Conservation (phyloP, 2,888 invertebrate species). For the Ormia ochracea region DNA sequence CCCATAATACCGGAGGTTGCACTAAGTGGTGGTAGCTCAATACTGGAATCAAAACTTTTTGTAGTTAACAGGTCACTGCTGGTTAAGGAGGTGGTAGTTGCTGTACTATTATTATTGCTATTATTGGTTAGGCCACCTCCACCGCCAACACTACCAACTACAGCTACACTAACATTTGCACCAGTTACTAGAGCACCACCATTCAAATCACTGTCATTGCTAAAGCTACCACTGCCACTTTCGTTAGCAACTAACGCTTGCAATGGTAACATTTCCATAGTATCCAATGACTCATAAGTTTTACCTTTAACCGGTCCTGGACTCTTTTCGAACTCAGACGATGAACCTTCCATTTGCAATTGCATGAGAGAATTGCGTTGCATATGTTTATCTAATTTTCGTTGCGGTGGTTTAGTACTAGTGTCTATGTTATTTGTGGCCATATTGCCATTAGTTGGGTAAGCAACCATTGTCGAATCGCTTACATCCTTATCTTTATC, state of each 20-base stretch:
- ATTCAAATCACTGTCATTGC: conserved; percentile 72
- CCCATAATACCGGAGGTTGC: conserved; percentile 59
- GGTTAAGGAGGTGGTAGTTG: conserved; percentile 68
- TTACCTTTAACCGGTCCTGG: conserved; percentile 63
- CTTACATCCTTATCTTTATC: conserved; percentile 70
- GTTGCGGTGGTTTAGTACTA: conserved; percentile 69
- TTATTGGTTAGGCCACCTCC: conserved; percentile 63
- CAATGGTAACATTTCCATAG: conserved; percentile 73
- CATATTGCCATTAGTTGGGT: conserved; percentile 60
- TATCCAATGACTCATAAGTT: conserved; percentile 67
- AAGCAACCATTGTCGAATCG: conserved; percentile 53
- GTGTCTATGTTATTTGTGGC: conserved; percentile 44
- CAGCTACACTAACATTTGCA: conserved; percentile 55
- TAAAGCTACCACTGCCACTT: conserved; percentile 72
- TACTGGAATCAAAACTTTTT: conserved; percentile 73
- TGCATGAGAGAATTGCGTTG: conserved; percentile 74
- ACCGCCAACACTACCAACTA: conserved; percentile 35
- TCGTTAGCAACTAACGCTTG: conserved; percentile 73
- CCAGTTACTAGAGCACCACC: conserved; percentile 67
- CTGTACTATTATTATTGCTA: conserved; percentile 63
- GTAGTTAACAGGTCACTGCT: conserved; percentile 72
- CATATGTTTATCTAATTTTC: conserved; percentile 74
- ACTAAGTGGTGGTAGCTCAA: conserved; percentile 68
- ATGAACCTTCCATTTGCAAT: conserved; percentile 69
- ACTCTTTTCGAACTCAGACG: conserved; percentile 68